phyloP scores from a whole-genome alignment of 2,888 invertebrate genomes.

The Biston stratarius region DNA sequence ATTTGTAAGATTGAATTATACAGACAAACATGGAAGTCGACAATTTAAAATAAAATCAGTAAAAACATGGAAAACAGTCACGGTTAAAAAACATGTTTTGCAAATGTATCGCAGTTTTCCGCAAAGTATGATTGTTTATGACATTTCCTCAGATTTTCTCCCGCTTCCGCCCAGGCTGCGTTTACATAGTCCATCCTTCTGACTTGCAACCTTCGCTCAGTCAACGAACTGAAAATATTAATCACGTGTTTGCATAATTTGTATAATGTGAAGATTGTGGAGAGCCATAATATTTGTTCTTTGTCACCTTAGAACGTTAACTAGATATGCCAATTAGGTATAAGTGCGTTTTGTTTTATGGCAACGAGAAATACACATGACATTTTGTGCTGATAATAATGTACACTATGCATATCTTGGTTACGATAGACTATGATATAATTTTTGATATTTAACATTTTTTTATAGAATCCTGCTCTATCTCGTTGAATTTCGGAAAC shows the following conservation, averaged over 20 bases:
- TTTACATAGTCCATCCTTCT: constrained; percentile 43
- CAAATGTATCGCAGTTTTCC: constrained; percentile 11
- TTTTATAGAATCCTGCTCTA: too few relatives aligned
- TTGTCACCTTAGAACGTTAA: not conserved
- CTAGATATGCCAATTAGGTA: not conserved
- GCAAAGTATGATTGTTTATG: constrained; percentile 34
- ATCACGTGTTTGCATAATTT: constrained; percentile 15
- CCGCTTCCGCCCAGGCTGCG: constrained; percentile 33
- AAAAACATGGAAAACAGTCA: not conserved
- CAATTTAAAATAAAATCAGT: too few relatives aligned
- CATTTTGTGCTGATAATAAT: too few relatives aligned
- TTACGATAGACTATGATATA: too few relatives aligned
- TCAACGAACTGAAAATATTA: constrained; percentile 38
- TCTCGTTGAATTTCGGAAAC: too few relatives aligned
- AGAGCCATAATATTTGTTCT: not conserved
- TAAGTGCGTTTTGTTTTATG: not conserved
- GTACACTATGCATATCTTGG: too few relatives aligned
- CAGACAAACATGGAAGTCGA: too few relatives aligned
- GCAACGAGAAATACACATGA: not conserved
- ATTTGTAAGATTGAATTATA: too few relatives aligned
- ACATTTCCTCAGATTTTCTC: constrained; percentile 37
- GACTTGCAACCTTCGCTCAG: constrained; percentile 37
- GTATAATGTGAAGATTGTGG: not conserved
- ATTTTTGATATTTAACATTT: too few relatives aligned
- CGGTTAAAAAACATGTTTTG: constrained; percentile 8